Base-by-base conservation (phyloP, 2,888 invertebrate genomes). In the Hirtodrosophila confusa region DNA sequence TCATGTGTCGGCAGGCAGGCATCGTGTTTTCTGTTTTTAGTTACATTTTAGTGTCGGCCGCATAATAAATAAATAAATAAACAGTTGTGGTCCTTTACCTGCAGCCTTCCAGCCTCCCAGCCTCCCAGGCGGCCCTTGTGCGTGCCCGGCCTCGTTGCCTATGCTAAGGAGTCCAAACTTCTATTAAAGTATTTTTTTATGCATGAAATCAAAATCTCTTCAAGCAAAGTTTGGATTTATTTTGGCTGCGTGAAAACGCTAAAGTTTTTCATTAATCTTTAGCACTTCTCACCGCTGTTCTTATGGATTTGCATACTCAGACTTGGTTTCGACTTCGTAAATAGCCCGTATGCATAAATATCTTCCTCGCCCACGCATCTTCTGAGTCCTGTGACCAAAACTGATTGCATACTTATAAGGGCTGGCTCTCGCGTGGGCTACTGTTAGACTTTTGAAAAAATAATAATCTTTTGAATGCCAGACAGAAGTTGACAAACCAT, bases 1-100 rank as follows among this genome's bases (percentile, higher is more conserved):
- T 80, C 72, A 68, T 74, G 87, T 70, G 87, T 75, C 56, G 70
- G 64, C 79, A 66, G 62, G 17, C 48, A 43, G 5, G 37, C 9
- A 1, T 41, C 27, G 40, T 35, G 24, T 51, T 58, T 41, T 68
- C 53, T 86, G 76, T 82, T 82, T 87, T 85, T 80, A 85, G 87
- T 80, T 84, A 80, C 80, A 87, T 87, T 80, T 87, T 87, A 80
- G 83, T 88, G 80, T 86, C 64, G 86, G 83, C 53, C 86, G 83
- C 86, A 82, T 70, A 82, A 87, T 72, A 82, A 87, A 82, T 82
- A 87, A 79, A 80, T 77, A 77, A 82, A 80, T 82, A 82, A 82
- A 70, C 88, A 85, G 78, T 80, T 86, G 85, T 33, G 54, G 62
- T 57, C 56, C 58, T 51, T 60, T 55, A 76, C 77, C 84, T 83